Evolutionary conservation across 35 echinoderm and acorn worm genomes (phyloP), one percentile per base, ranked within the genome.

Genomic region (Patiria miniata): DNA sequence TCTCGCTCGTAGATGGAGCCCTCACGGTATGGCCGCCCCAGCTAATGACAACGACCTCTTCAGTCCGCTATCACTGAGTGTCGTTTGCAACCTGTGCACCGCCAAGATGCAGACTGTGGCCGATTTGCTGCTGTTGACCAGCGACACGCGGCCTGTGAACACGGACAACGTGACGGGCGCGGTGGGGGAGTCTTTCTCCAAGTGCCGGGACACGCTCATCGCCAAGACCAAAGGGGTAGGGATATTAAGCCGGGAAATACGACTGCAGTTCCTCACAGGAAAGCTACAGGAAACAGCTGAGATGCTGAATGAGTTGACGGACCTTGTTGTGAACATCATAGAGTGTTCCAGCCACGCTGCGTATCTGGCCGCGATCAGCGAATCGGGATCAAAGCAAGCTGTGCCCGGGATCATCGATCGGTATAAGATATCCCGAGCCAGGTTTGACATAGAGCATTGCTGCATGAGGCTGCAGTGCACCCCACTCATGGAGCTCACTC

Each of bases 261-360:
- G 93, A 51, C 79, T 86, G 44, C 96, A 99, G 52, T 57, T 99
- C 15, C 73, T 94, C 54, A 73, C 78, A 9, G 86, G 86, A 7
- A 81, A 86, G 57, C 80, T 94, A 0, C 84, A 94, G 78, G 93
- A 99, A 28, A 87, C 90, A 56, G 90, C 89, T 8, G 89, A 91
- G 60, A 81, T 90, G 50, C 76, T 99, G 28, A 69, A 90, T 86
- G 93, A 99, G 85, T 79, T 99, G 4, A 92, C 92, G 10, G 89
- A 90, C 26, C 87, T 94, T 37, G 93, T 95, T 9, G 84, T 99
- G 36, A 93, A 91, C 51, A 94, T 99, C 50, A 94, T 90, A 36
- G 96, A 99, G 44, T 99, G 92, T 32, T 99, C 92, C 59, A 90
- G 92, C 65, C 96, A 99, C 81, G 90, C 96, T 18, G 96, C 96